Percentiles rank a stretch among this genome's conserved stretches.
These are phyloP conservation scores for Oriolus oriolus DNA, from an alignment of 2,113 vertebrate genomes.

Conservation along the genomic window DNA sequence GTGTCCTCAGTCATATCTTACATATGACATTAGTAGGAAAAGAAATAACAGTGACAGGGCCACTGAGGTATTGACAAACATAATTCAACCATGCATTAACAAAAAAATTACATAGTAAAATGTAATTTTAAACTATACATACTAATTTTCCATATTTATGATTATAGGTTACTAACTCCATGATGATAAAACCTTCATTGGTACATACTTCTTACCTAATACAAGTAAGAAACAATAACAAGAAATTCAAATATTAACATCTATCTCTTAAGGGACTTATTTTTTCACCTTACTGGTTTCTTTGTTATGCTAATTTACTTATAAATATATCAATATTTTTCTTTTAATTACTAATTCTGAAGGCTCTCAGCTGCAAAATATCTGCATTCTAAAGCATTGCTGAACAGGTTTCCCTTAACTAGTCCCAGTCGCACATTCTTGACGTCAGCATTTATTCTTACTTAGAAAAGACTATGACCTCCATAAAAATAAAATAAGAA, in stretches of 20 bases:
- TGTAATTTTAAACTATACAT: neutral
- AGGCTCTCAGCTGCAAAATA: neutral
- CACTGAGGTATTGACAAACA: neutral
- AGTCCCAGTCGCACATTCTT: neutral
- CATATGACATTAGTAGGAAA: neutral
- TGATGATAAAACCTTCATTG: neutral
- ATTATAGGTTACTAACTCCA: neutral
- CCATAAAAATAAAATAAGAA: neutral
- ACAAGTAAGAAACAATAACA: neutral
- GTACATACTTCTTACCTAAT: neutral
- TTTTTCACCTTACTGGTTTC: neutral
- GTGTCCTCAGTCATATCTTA: neutral
- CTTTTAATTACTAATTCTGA: neutral
- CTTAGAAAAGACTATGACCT: neutral
- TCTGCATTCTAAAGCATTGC: neutral
- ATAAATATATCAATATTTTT: neutral
- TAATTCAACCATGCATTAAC: neutral
- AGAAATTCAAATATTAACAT: neutral
- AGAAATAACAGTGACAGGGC: neutral
- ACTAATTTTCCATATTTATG: neutral
- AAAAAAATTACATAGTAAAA: neutral
- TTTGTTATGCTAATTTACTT: neutral
- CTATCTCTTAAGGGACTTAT: neutral
- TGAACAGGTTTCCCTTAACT: neutral
- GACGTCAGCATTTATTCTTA: neutral